Evolutionary conservation across 1,140 invertebrate genomes (phyloP).

Genomic region (Panulirus ornatus): DNA sequence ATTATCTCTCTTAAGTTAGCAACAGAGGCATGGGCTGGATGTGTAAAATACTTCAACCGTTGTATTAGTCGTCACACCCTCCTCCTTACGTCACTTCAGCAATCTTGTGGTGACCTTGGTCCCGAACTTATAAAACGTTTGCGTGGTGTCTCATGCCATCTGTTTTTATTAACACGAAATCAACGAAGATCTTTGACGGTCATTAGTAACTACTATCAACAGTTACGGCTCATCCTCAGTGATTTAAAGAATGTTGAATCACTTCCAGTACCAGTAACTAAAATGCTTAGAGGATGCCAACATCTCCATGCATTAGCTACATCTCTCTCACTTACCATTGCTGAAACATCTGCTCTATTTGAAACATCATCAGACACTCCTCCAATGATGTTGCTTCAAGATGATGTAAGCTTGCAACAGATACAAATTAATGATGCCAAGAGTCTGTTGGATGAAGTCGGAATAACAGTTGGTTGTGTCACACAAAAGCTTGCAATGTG

Average conservation of each 20-base stretch:
- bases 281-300: constrained; percentile 31
- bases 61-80: constrained; percentile 85
- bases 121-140: constrained; percentile 89
- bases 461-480: background rate
- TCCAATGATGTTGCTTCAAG: constrained; percentile 35
- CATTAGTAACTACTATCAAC: constrained; percentile 46
- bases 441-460: constrained; percentile 21
- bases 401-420: background rate
- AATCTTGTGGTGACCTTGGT: constrained; percentile 88
- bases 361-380: constrained; percentile 16
- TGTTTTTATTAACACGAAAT: constrained; percentile 79
- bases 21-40: constrained; percentile 84
- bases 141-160: constrained; percentile 87
- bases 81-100: constrained; percentile 82
- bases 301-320: constrained; percentile 54
- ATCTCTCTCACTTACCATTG: constrained; percentile 57
- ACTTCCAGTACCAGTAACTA: constrained; percentile 20
- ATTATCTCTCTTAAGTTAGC: constrained; percentile 59
- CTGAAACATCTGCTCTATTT: constrained; percentile 44
- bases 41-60: constrained; percentile 87
- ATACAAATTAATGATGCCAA: constrained; percentile 44
- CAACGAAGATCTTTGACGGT: constrained; percentile 30
- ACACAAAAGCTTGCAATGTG: constrained; percentile 25
- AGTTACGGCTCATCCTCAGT: constrained; percentile 39
- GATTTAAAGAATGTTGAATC: constrained; percentile 46